phyloP scores from a whole-genome alignment of 2,797 vertebrate genomes.

The Melanotaenia trifasciata region DNA sequence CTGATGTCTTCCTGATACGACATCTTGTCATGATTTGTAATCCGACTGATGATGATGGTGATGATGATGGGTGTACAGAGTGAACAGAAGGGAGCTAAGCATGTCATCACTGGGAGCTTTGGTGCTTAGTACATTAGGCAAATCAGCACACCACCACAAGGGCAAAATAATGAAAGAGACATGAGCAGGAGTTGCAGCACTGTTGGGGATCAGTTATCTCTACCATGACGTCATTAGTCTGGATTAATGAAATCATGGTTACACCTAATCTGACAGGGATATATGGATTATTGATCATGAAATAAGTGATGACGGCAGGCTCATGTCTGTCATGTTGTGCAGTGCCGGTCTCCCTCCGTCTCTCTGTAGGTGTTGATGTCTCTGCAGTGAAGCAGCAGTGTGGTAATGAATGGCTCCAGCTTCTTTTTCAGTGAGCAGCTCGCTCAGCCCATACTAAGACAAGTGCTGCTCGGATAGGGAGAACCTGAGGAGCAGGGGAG shows the following conservation, averaged over 20 bases:
- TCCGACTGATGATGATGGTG: too few relatives aligned
- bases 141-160: background rate
- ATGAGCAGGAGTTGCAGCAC: background rate
- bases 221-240: slow-evolving; percentile 17
- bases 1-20: background rate
- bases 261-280: slow-evolving; percentile 21
- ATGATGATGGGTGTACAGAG: background rate
- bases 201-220: slow-evolving; percentile 18
- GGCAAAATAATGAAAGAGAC: background rate
- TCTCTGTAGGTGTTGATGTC: slow-evolving; percentile 27
- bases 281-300: slow-evolving; percentile 40
- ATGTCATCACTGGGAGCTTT: background rate
- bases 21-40: background rate
- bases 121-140: too few relatives aligned
- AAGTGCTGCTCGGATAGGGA: background rate
- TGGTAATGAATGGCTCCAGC: slow-evolving; percentile 57
- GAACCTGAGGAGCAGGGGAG: background rate
- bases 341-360: slow-evolving; percentile 18
- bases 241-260: slow-evolving; percentile 8
- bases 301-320: slow-evolving; percentile 33
- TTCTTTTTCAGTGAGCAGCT: slow-evolving; percentile 54
- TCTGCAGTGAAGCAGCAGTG: slow-evolving; percentile 57
- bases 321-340: slow-evolving; percentile 41
- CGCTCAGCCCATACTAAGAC: slow-evolving; percentile 43
- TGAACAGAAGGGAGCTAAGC: background rate